Conservation (phyloP, 2,888 invertebrate genomes). For the Harpagoxenus sublaevis region DNA sequence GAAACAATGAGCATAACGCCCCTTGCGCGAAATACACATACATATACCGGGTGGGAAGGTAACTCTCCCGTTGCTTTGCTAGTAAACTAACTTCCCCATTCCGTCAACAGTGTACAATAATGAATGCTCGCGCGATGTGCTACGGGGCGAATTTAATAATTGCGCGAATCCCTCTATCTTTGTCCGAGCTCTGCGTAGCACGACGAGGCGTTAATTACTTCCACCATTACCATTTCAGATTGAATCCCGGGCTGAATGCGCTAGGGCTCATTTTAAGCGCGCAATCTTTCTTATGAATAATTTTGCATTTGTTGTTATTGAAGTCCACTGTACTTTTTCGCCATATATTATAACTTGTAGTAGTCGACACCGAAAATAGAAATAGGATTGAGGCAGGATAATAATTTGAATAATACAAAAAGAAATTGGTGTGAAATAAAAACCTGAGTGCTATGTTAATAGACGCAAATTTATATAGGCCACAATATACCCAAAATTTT, state of each 20-base stretch:
- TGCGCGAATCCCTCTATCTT: constrained; percentile 40
- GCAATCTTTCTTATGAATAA: constrained; percentile 49
- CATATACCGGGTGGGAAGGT: not conserved
- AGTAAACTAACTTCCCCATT: constrained; percentile 29
- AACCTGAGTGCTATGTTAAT: not conserved
- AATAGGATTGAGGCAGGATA: not conserved
- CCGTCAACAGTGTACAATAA: constrained; percentile 30
- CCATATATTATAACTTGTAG: not conserved
- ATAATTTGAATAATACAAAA: not conserved
- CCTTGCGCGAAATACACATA: not conserved
- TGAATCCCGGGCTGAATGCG: constrained; percentile 29
- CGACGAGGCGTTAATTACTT: constrained; percentile 47
- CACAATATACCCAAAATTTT: not conserved
- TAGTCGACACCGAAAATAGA: not conserved
- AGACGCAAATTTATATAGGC: not conserved
- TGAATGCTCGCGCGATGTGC: constrained; percentile 22
- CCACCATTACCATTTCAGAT: constrained; percentile 50
- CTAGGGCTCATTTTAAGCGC: constrained; percentile 26
- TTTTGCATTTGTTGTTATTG: constrained; percentile 48
- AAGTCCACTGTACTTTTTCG: constrained; percentile 4
- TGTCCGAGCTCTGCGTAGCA: constrained; percentile 14
- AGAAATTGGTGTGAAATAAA: not conserved
- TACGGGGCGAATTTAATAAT: constrained; percentile 50
- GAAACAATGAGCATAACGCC: constrained; percentile 24
- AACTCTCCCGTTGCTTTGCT: not conserved